Evolutionary conservation across 2,888 invertebrate species (phyloP), one percentile per base, ranked within the genome.

Genomic region (Nezara viridula): DNA sequence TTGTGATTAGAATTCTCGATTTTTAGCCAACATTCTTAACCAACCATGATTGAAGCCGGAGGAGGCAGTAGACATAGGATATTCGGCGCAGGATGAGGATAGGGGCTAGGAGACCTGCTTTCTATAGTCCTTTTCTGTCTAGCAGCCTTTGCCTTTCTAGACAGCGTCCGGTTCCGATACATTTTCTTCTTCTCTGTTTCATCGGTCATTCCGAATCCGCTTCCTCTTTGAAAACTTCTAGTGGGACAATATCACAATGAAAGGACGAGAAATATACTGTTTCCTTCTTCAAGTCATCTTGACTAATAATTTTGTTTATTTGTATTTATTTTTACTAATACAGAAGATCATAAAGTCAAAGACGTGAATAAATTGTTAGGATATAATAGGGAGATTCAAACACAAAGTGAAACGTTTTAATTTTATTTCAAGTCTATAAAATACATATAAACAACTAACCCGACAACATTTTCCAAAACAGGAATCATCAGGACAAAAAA

Each of bases 81-180:
- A 81, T 81, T 81, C n/a, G 81, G n/a, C 16, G 5, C 14, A 81
- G 81, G 81, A 81, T 40, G 37, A 81, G 81, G 81, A 81, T 77
- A 81, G 24, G n/a, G n/a, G 81, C 81, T 81, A 44, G 81, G 44
- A 81, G 81, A 81, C 44, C 81, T 81, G 86, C 86, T 86, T 86
- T 86, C 86, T 86, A 52, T 55, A 52, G 52, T 52, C 86, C 86
- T 86, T 86, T 40, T 52, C 50, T 16, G 37, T 86, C 86, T 50
- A 86, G 86, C 86, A 19, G 52, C 40, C 86, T 47, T 81, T 37
- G 55, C 86, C 86, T 55, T 86, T 55, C 52, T 55, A 55, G 81
- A n/a, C 81, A 40, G 81, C 40, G 81, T 81, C 81, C 81, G 44
- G 44, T 47, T 81, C n/a, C 44, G n/a, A 44, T 81, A 40, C n/a